Evolutionary conservation across 2,888 invertebrate genomes (phyloP).

Genomic region (Eueremaeus valkanovi): DNA sequence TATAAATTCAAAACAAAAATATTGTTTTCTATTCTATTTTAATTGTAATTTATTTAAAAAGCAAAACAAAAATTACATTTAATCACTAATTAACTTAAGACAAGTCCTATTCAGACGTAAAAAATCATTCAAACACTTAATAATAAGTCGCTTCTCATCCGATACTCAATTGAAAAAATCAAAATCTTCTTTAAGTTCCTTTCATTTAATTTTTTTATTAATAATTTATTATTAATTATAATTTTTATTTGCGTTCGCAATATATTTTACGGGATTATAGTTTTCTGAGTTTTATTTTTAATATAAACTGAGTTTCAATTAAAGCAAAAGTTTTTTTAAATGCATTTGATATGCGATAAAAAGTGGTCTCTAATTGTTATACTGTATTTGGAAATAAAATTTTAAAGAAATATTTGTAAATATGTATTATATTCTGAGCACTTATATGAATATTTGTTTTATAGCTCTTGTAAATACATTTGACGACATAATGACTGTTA

Average conservation of each 20-base stretch:
- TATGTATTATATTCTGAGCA: constrained; percentile 34
- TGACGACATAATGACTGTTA: constrained; percentile 5
- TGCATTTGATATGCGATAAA: not conserved
- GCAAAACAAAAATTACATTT: no score
- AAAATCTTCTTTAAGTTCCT: constrained; percentile 30
- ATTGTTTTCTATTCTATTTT: not conserved
- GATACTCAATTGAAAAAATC: constrained; percentile 22
- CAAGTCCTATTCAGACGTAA: not conserved
- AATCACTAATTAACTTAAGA: not conserved
- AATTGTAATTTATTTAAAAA: not conserved
- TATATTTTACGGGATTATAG: constrained; percentile 30
- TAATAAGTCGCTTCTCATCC: constrained; percentile 17
- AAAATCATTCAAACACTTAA: not conserved
- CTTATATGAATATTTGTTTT: not conserved
- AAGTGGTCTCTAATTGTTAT: constrained; percentile 32
- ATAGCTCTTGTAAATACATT: constrained; percentile 25
- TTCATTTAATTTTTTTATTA: not conserved
- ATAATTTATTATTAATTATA: constrained; percentile 7
- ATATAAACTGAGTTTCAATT: not conserved
- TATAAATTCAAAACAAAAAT: not conserved
- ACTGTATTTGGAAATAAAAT: constrained; percentile 25
- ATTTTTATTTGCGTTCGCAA: constrained; percentile 2
- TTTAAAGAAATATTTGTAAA: constrained; percentile 26
- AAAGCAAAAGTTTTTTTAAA: not conserved
- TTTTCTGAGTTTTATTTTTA: constrained; percentile 10